These are phyloP conservation scores for Trypoxylon attenuatum DNA, from an alignment of 2,888 invertebrate genomes.

Conservation along the genomic window DNA sequence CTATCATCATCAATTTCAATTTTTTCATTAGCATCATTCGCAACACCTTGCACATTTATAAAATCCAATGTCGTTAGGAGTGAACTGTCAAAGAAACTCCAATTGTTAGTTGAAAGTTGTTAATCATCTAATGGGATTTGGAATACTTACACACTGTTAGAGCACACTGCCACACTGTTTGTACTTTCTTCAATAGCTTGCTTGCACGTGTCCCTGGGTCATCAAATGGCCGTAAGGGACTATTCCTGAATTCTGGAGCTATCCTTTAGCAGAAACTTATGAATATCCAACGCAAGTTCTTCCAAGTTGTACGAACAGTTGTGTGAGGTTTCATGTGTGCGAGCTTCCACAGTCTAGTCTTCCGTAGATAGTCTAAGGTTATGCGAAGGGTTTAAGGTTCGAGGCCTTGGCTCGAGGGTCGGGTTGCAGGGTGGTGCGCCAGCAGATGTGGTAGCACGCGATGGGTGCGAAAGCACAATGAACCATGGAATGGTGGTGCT, in stretches of 20 bases:
- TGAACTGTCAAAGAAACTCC: no score
- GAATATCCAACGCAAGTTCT: conserved; percentile 64
- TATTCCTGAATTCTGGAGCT: conserved; percentile 62
- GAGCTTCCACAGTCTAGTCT: no score
- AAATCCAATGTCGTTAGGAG: no score
- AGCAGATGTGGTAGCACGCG: conserved; percentile 29
- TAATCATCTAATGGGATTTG: no score
- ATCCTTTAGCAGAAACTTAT: conserved; percentile 66
- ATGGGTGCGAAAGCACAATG: conserved; percentile 56
- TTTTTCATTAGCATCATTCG: no score
- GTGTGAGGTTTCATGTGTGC: conserved; percentile 52
- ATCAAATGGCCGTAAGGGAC: conserved; percentile 40
- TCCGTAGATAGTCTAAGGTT: no score
- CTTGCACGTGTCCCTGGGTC: not conserved
- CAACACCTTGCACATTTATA: no score
- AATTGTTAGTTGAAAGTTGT: no score
- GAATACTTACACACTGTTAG: no score
- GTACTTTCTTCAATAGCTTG: not conserved
- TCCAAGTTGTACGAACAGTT: conserved; percentile 58
- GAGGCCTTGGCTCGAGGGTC: not conserved
- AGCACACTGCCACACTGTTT: no score
- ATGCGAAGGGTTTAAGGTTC: not conserved
- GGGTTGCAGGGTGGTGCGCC: conserved; percentile 3
- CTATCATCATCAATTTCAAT: no score
- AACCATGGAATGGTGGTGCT: conserved; percentile 57